These are phyloP conservation scores for Desmodus rotundus DNA, from an alignment of 2,113 vertebrate species.

Conservation along the genomic window DNA sequence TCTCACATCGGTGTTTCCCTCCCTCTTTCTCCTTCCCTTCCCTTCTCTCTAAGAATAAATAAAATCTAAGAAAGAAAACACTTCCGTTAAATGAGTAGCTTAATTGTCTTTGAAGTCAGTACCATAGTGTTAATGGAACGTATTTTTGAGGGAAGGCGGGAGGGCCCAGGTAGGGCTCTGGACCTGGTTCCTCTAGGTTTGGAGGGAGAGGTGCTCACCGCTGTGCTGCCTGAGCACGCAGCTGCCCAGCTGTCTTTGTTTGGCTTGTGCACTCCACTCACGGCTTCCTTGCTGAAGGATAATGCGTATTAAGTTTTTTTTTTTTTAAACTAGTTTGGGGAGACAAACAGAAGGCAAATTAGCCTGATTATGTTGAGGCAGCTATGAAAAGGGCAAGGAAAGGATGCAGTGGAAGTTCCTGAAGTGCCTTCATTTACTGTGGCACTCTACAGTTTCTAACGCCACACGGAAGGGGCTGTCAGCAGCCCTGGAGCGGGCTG, in stretches of 20 bases:
- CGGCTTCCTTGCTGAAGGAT: conserved; percentile 28
- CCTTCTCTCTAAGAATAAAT: too few species aligned
- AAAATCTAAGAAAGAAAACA: background rate
- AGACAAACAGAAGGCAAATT: conserved; percentile 59
- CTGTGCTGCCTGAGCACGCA: background rate
- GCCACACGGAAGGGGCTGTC: rapidly evolving
- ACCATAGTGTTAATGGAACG: background rate
- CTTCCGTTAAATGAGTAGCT: background rate
- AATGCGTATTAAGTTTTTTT: conserved; percentile 23
- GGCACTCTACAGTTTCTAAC: background rate
- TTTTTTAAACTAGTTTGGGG: conserved; percentile 30
- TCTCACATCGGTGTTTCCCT: too few species aligned
- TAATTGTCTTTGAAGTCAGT: background rate
- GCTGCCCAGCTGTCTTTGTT: background rate
- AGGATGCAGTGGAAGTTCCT: background rate
- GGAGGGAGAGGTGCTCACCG: background rate
- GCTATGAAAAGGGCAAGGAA: conserved; percentile 35
- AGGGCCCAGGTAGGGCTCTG: background rate
- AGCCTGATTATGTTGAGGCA: conserved; percentile 53
- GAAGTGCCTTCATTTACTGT: background rate
- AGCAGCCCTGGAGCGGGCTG: background rate
- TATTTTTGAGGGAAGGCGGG: background rate
- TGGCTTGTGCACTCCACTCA: background rate
- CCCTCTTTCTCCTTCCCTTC: too few species aligned
- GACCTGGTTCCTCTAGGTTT: background rate